Evolutionary conservation across 2,113 vertebrate genomes (phyloP).

Genomic region (Amphiprion percula): DNA sequence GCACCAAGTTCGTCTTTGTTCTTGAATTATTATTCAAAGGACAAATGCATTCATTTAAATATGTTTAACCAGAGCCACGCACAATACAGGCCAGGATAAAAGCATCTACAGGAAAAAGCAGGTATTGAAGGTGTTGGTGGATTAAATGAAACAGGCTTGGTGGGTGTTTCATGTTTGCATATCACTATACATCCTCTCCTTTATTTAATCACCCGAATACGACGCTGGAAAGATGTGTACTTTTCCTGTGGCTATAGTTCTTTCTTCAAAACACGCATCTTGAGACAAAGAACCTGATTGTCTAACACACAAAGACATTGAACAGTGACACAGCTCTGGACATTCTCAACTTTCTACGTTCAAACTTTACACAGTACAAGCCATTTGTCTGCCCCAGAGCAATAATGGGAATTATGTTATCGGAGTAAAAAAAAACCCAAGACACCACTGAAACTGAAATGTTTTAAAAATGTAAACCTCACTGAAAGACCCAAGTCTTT

Average conservation of each 20-base stretch:
- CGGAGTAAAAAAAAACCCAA: neutral
- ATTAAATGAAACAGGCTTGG: conserved; percentile 34
- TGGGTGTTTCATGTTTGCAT: conserved; percentile 12
- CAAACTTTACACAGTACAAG: neutral
- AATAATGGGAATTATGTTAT: neutral
- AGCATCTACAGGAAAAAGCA: conserved; percentile 2
- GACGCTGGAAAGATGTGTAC: conserved; percentile 4
- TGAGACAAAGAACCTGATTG: conserved; percentile 61
- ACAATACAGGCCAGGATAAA: neutral
- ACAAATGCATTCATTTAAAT: conserved; percentile 20
- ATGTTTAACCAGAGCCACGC: conserved; percentile 1
- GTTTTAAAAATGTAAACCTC: conserved; percentile 11
- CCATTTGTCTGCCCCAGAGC: neutral
- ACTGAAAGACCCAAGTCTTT: too few species aligned
- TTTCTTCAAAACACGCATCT: conserved; percentile 18
- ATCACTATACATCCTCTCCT: neutral
- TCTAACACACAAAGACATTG: conserved; percentile 41
- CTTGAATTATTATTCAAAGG: conserved; percentile 11
- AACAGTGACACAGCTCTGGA: conserved; percentile 13
- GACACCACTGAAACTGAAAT: neutral
- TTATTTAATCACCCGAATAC: neutral
- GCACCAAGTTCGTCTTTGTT: conserved; percentile 61
- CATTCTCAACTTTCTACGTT: neutral
- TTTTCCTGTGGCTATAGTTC: neutral
- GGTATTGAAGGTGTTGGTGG: conserved; percentile 1